Percentiles rank a stretch among this genome's conserved stretches.
These are phyloP conservation scores for Salvelinus fontinalis DNA, from an alignment of 2,113 vertebrate genomes.

Conservation along the genomic window DNA sequence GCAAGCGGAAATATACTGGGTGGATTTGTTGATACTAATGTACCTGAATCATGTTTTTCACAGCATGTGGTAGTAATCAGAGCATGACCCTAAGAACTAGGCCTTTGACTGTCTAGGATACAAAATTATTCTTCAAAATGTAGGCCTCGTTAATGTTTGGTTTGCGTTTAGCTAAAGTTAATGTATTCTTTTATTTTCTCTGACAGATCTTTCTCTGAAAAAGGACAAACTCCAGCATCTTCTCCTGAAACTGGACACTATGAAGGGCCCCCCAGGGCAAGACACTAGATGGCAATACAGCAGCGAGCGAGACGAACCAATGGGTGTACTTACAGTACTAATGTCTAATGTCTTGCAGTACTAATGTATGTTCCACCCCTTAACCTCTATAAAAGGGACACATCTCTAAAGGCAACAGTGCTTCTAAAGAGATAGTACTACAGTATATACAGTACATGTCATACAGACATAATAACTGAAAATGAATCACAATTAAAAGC, in stretches of 20 bases:
- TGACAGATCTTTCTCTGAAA: slow-evolving; percentile 7
- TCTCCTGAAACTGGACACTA: slow-evolving; percentile 5
- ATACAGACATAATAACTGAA: background rate
- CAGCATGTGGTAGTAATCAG: too few species aligned
- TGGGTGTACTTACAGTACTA: too few species aligned
- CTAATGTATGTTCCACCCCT: too few species aligned
- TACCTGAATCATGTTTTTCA: too few species aligned
- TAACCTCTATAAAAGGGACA: too few species aligned
- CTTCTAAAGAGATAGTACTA: background rate
- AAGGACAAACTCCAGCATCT: slow-evolving; percentile 4
- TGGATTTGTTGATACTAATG: too few species aligned
- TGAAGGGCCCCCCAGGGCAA: background rate
- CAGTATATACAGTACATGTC: background rate
- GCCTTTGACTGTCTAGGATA: too few species aligned
- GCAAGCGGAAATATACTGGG: too few species aligned
- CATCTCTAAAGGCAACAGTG: background rate
- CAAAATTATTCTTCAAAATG: too few species aligned
- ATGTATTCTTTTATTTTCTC: background rate
- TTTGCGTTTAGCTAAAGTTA: background rate
- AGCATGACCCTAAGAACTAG: too few species aligned
- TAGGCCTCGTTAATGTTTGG: too few species aligned
- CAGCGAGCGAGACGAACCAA: background rate
- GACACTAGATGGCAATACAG: background rate
- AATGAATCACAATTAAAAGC: background rate
- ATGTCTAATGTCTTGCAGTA: too few species aligned